Base-by-base conservation (phyloP, 2,113 vertebrate genomes). In the Chauna torquata region DNA sequence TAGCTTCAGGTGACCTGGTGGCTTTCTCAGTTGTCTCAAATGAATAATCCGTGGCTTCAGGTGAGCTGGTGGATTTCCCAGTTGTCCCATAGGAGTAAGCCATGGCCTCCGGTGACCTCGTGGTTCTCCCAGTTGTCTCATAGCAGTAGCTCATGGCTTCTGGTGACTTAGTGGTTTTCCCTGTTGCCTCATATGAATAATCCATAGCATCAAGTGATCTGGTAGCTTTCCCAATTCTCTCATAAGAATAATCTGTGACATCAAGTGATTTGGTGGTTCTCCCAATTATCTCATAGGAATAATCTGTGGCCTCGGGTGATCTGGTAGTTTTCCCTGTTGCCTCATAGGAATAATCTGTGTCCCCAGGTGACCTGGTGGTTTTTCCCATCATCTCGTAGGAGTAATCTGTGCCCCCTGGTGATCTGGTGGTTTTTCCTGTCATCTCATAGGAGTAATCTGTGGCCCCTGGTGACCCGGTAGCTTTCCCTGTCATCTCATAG, bases 121-220 rank as follows among this genome's bases (percentile, higher is more conserved):
- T 55, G 18, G 94, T 85, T 83, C 97, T 97, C 79, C 95, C 97
- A n/a, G 13, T 93, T 70, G 95, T 94, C 54, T 98, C 97, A 25
- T 96, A 98, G 58, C 85, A 93, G 79, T 98, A 98, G 65, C 96
- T 94, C 52, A 74, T 1, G 0, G 62, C 38, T 94, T 98, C 98
- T 76, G 97, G 96, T 71, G 95, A 96, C 62, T 91, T 96, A 42
- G 69, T 83, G 34, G 87, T 84, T 92, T 97, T 97, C 40, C 90
- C 95, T 64, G 45, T 69, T 64, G 86, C 95, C 50, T 98, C 98
- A 81, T 95, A 98, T n/a, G 97, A 96, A 85, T 98, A 98, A 81
- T 86, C 92, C 22, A 93, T 84, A 57, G 82, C 57, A 82, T 96
- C 95, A 0, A 94, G 94, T 18, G 97, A 97, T 44, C 89, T 95